Evolutionary conservation across 2,113 vertebrate species (phyloP), one percentile per base, ranked within the genome.

Genomic region (Athene noctua): DNA sequence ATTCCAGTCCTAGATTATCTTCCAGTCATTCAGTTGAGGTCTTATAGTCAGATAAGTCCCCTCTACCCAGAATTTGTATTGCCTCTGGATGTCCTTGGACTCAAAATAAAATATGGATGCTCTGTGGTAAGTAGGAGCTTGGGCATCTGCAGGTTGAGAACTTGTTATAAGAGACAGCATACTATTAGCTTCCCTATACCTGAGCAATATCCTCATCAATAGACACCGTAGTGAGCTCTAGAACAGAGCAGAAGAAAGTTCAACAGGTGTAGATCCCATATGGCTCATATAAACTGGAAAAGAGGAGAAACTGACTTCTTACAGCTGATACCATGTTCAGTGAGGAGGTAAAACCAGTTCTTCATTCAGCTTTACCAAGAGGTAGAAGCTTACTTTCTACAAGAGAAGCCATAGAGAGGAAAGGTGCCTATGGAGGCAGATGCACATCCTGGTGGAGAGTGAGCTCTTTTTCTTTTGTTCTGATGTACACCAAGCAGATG

Each of bases 151-250:
- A n/a, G 34, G 19, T 23, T 18, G 23, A 80, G 52, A 80, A 47
- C 9, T 36, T 78, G 21, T 49, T 63, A 14, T 18, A 46, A 38
- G 38, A 73, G 52, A 21, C 15, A 54, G 25, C 1, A 1, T 13
- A 18, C 10, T 30, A 9, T 36, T 42, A 78, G 14, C 14, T 42
- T 47, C 36, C 21, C 27, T 49, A 15, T 19, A 3, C 46, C 36
- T 23, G 19, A 67, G 40, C 20, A 42, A n/a, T 46, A 40, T 46
- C 38, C 38, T 38, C 0, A 0, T 19, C n/a, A 54, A 2, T 10
- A 79, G 44, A 58, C 0, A 2, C 29, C 32, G 30, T 22, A 55
- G 46, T 40, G 46, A 86, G 15, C 22, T 73, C 59, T 38, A 74
- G 82, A 67, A 54, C 4, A 54, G n/a, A 17, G 11, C 14, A 55